Base-by-base conservation (phyloP, 2,797 vertebrate species). In the Emydoidea blandingii region DNA sequence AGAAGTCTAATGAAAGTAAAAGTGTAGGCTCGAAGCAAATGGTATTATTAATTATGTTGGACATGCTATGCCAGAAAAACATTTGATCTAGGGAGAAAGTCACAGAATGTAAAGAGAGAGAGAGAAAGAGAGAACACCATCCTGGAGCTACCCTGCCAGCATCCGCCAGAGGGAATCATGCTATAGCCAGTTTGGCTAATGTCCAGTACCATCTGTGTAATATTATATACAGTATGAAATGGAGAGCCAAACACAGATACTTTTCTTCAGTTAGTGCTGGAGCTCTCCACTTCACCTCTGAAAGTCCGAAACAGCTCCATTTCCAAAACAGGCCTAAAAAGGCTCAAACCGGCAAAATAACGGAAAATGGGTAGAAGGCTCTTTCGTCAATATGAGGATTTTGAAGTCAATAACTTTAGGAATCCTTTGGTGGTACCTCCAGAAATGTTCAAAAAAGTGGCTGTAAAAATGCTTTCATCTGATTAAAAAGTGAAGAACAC, bases 191-290 rank as follows among this genome's bases (percentile, higher is more conserved):
- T 86, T 96, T 98, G 97, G 97, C 94, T 89, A 94, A 83, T 68
- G 90, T 97, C 98, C 98, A 97, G 96, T 62, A 89, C 97, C 98
- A 97, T 97, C 98, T 97, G 96, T 96, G 96, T 93, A 96, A 72
- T 91, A 95, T 96, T 98, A 98, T 81, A 88, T 1, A 7, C 65
- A 72, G 5, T 7, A 44, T 12, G 90, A 97, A 98, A 98, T 92
- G 37, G 21, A 87, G 57, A 98, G 97, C 91, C 97, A 98, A 97
- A 96, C 88, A 76, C 84, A 91, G 94, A 93, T 54, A 25, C 92
- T 96, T 97, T 95, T 84, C 89, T 97, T 96, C 94, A 76, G 79
- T 94, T 94, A 83, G 93, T 88, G 85, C 79, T 92, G 93, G 90
- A 97, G 65, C 83, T 96, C 94, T 94, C 93, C 91, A 85, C 90